Evolutionary conservation across 2,797 vertebrate genomes (phyloP).

Genomic region (Clamator glandarius): DNA sequence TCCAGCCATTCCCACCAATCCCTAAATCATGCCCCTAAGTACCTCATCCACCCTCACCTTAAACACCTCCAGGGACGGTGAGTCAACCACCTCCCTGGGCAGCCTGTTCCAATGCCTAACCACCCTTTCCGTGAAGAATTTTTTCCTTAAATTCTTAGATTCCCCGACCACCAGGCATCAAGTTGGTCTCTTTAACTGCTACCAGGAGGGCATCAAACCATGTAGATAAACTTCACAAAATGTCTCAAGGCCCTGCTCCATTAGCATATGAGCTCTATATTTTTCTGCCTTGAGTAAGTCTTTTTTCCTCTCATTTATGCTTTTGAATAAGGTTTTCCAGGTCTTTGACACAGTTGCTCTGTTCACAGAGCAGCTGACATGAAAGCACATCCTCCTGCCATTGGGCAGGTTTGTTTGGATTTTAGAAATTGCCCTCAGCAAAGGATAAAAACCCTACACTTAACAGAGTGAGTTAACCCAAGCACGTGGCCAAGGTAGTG

Average conservation of each 20-base stretch:
- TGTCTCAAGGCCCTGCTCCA: background rate
- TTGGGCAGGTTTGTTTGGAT: background rate
- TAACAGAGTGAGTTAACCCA: background rate
- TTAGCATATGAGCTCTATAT: background rate
- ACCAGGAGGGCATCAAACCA: background rate
- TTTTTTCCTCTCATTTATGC: background rate
- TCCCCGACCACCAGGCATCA: background rate
- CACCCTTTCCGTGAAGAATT: no score
- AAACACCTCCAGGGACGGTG: no score
- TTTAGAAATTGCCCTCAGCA: background rate
- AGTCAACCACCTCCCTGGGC: no score
- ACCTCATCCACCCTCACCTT: no score
- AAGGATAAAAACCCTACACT: background rate
- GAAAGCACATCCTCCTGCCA: background rate
- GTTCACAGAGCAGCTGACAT: background rate
- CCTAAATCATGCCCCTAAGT: no score
- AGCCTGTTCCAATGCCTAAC: no score
- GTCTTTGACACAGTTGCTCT: background rate
- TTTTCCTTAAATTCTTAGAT: no score
- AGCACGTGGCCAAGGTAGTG: background rate
- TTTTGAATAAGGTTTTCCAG: background rate
- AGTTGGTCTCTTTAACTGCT: background rate
- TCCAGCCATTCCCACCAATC: no score
- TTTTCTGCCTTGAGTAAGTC: background rate
- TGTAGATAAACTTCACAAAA: background rate